Conservation (phyloP, 1,140 invertebrate genomes). For the Globodera ellingtonae region DNA sequence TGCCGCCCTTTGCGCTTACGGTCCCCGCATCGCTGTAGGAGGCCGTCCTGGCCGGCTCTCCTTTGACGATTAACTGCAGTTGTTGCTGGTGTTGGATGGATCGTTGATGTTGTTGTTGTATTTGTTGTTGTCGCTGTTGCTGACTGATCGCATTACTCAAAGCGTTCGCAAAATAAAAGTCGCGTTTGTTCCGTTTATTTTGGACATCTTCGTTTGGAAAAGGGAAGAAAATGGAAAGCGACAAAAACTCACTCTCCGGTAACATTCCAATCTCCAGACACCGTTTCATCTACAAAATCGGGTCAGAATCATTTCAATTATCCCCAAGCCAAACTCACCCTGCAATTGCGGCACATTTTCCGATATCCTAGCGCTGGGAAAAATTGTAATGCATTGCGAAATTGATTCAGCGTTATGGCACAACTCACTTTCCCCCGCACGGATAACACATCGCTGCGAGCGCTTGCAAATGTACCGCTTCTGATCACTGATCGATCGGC, state of each 20-base stretch:
- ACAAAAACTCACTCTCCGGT: slow-evolving; percentile 49
- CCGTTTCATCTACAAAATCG: slow-evolving; percentile 43
- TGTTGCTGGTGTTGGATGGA: too few relatives aligned
- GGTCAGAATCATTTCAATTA: neutral
- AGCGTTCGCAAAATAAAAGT: slow-evolving; percentile 30
- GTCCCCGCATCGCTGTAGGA: too few relatives aligned
- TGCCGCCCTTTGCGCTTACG: too few relatives aligned
- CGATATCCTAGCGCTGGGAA: slow-evolving; percentile 52
- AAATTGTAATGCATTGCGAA: neutral
- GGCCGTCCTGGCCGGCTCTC: neutral
- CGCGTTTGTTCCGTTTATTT: slow-evolving; percentile 51
- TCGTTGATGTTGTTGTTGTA: too few relatives aligned
- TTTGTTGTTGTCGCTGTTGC: neutral
- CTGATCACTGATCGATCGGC: slow-evolving; percentile 46
- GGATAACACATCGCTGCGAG: slow-evolving; percentile 42
- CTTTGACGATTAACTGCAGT: neutral
- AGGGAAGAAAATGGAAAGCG: neutral
- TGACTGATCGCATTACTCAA: slow-evolving; percentile 18
- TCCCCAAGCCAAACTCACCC: slow-evolving; percentile 17
- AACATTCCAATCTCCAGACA: slow-evolving; percentile 56
- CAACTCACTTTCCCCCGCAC: slow-evolving; percentile 29
- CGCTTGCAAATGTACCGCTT: slow-evolving; percentile 47
- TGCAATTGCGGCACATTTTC: slow-evolving; percentile 52
- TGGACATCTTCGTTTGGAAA: slow-evolving; percentile 45
- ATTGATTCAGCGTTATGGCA: too few relatives aligned